Evolutionary conservation across 2,888 invertebrate genomes (phyloP), one percentile per base, ranked within the genome.

Genomic region (Erebia ligea): DNA sequence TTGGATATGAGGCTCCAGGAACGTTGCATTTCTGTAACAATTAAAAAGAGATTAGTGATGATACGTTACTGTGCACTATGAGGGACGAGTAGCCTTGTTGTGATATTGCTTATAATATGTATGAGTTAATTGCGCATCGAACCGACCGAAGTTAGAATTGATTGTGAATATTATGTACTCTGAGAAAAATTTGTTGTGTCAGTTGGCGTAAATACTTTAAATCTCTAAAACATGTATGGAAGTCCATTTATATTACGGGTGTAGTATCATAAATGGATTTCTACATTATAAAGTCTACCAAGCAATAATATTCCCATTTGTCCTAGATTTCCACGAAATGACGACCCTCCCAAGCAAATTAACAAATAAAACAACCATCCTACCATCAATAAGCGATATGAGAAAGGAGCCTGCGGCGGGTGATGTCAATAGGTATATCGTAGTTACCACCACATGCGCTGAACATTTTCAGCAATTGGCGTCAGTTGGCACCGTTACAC

Each of bases 1-100:
- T 82, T 96, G 96, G 76, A 96, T 92, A 84, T 96, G 96, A 52
- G 96, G 96, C 85, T 96, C 96, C 82, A 96, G 94, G 86, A 96
- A 96, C 76, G 95, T 95, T 84, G 96, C 96, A 92, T 95, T 96
- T 93, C 96, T 96, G 95, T 0, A 95, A 95, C 84, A 88, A 89
- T 15, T 68, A 63, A 40, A 59, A 10, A 42, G 10, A 42, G 6
- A 40, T 58, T 52, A n/a, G 8, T n/a, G 6, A 17, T 9, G 8
- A 52, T n/a, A n/a, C 8, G 9, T 52, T n/a, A n/a, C 8, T 6
- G 25, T 25, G 6, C 25, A 25, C 25, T 25, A 34, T 34, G 34
- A 34, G 34, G 34, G 34, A 34, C 5, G 34, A 5, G 34, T 1
- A 34, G 34, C 5, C 34, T 34, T 34, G 34, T 34, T 34, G 34